Evolutionary conservation across 2,797 vertebrate species (phyloP).

Genomic region (Tinamus major): DNA sequence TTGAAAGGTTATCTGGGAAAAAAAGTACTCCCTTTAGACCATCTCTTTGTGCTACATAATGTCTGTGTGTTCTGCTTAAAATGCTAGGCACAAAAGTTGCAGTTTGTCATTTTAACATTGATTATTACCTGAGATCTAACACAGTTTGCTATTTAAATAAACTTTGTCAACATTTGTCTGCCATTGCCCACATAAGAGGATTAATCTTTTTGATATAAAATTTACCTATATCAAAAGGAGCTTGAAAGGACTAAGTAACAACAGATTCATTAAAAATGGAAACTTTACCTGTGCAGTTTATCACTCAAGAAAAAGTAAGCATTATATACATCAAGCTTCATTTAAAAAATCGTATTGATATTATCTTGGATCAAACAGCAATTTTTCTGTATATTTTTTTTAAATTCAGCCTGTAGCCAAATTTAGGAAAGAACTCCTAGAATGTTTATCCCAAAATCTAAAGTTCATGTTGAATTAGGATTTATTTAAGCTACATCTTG

Average conservation of each 20-base stretch:
- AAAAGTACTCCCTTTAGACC: background rate
- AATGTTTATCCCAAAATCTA: background rate
- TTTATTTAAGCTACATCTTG: background rate
- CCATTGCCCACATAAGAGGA: background rate
- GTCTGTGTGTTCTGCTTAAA: background rate
- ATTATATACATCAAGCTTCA: background rate
- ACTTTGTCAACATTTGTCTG: background rate
- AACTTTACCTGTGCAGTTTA: background rate
- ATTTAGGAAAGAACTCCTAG: background rate
- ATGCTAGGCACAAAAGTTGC: background rate
- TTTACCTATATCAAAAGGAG: background rate
- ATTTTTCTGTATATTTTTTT: background rate
- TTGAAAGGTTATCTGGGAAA: background rate
- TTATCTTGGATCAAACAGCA: background rate
- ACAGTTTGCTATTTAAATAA: background rate
- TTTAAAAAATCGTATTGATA: background rate
- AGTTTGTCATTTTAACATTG: background rate
- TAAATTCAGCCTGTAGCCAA: background rate
- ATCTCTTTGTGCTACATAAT: background rate
- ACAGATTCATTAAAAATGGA: background rate
- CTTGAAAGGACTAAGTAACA: background rate
- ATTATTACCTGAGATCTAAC: background rate
- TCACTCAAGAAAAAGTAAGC: background rate
- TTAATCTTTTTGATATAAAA: slow-evolving; percentile 39
- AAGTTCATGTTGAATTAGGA: background rate